Conservation (phyloP, 2,888 invertebrate genomes). For the Lissonota sp. region DNA sequence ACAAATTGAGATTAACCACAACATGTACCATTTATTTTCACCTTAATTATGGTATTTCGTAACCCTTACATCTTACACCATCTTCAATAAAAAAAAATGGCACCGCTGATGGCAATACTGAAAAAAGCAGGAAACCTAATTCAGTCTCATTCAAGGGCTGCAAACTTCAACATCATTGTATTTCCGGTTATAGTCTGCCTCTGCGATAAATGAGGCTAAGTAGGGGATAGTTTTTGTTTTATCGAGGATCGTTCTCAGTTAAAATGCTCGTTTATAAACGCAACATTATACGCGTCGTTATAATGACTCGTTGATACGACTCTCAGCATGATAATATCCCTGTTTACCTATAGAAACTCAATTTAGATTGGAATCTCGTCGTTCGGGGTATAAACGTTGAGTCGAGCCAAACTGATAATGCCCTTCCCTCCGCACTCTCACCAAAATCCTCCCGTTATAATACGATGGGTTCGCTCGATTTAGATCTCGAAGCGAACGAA, state of each 20-base stretch:
- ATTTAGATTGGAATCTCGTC: slow-evolving; percentile 67
- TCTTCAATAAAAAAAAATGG: no score
- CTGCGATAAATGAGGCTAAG: no score
- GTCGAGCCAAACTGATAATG: slow-evolving; percentile 56
- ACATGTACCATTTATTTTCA: no score
- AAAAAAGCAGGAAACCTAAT: no score
- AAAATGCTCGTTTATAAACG: slow-evolving; percentile 38
- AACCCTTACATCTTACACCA: no score
- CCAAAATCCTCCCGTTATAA: slow-evolving; percentile 13
- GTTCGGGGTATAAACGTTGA: slow-evolving; percentile 48
- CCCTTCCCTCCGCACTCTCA: neutral
- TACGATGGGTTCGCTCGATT: slow-evolving; percentile 48
- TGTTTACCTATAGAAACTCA: slow-evolving; percentile 67
- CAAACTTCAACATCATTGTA: no score
- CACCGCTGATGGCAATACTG: no score
- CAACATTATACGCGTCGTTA: neutral
- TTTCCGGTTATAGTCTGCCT: no score
- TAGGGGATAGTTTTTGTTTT: neutral
- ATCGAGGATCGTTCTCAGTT: slow-evolving; percentile 37
- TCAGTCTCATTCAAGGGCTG: no score
- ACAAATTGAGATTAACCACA: no score
- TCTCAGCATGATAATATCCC: slow-evolving; percentile 62
- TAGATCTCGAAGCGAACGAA: slow-evolving; percentile 46
- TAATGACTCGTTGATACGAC: slow-evolving; percentile 65
- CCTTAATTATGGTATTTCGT: no score